These are phyloP conservation scores for Tiliacea citrago DNA, from an alignment of 2,888 invertebrate genomes.

Conservation along the genomic window DNA sequence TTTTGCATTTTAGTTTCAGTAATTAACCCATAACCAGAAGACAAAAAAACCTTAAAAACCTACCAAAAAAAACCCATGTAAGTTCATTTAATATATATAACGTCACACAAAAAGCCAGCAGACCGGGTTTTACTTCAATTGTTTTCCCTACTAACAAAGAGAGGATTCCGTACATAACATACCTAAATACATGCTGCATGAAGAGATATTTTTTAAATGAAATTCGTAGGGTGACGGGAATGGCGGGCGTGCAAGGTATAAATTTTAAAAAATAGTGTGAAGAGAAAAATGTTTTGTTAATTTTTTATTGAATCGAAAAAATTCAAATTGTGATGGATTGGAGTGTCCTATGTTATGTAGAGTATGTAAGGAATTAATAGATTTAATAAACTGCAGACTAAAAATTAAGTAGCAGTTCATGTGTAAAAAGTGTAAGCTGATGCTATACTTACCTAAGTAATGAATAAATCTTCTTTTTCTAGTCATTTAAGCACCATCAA, in stretches of 20 bases:
- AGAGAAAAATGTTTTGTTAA: constrained; percentile 13
- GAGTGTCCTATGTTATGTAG: no score
- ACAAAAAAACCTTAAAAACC: background rate
- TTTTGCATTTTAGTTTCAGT: background rate
- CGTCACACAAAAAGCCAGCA: constrained; percentile 13
- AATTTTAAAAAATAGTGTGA: background rate
- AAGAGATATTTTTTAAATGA: constrained; percentile 32
- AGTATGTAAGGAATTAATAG: no score
- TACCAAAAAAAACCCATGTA: background rate
- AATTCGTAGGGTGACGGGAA: constrained; percentile 27
- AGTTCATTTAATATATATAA: constrained; percentile 19
- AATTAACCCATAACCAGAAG: background rate
- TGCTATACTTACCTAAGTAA: background rate
- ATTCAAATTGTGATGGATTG: background rate
- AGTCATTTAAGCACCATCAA: background rate
- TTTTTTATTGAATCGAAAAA: constrained; percentile 16
- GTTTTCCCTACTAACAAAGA: constrained; percentile 48
- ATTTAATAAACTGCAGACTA: constrained; percentile 1
- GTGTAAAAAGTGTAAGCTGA: no score
- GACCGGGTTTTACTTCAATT: constrained; percentile 35
- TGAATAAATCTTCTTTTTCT: background rate
- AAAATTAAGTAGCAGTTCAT: no score
- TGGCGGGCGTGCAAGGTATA: background rate
- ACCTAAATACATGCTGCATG: background rate
- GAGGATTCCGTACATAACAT: constrained; percentile 14